Evolutionary conservation across 2,888 invertebrate species (phyloP), one percentile per base, ranked within the genome.

Genomic region (Subacronicta megacephala): DNA sequence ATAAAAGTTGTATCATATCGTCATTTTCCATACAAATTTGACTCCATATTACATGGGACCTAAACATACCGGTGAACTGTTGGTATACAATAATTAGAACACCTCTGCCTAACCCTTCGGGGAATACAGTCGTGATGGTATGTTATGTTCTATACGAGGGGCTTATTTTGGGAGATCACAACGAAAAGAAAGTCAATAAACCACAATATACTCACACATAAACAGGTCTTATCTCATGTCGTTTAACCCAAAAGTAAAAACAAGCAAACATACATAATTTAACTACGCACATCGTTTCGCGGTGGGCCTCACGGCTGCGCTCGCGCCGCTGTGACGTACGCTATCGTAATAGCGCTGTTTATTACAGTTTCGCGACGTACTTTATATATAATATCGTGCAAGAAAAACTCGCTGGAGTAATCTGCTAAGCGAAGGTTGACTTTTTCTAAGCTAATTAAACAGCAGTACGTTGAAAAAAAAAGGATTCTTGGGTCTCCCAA

Each of bases 271-370:
- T 35, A 45, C 35, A 55, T 31, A 46, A 37, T 44, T 47, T 26
- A 41, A 47, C 43, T 63, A 70, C 70, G 46, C 70, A 51, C 26
- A 51, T 56, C 36, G 31, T 23, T 43, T 7, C 23, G 10, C 18
- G 37, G 42, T 49, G 69, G 62, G 70, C 64, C 65, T 69, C 64
- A 51, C 45, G 18, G 31, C 42, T 41, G 50, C 50, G 58, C 69
- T 38, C 3, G 41, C 49, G 49, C 49, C 44, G 20, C 18, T 35
- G 50, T 65, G 58, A 65, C 75, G 58, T 58, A 56, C 29, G 9
- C 31, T 23, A 12, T 60, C 50, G 50, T 70, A 59, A 74, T 54
- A 35, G 38, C 53, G 13, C 23, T 56, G 40, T 69, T 72, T 59
- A 69, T 64, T 59, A 52, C 44, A 35, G 29, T 35, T 45, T 51